Evolutionary conservation across 1,140 invertebrate species (phyloP), one percentile per base, ranked within the genome.

Genomic region (Ceratina japonica): DNA sequence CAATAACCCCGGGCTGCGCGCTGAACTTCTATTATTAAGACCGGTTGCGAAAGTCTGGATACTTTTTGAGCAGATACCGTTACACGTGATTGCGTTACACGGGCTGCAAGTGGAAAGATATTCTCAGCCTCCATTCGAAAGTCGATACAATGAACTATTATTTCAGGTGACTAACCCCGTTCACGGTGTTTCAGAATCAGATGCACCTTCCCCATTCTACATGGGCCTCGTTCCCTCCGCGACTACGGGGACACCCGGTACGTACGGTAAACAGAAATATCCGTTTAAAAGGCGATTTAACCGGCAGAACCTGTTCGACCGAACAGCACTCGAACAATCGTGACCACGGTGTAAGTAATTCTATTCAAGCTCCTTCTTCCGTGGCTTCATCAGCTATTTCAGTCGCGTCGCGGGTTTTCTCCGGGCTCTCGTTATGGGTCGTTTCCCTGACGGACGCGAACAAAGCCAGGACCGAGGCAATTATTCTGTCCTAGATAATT

Each of bases 401-500:
- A 61, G n/a, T 54, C 68, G 56, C 44, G 18, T 64, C 27, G 70
- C 70, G 5, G 31, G 22, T 20, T 49, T 81, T 22, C 15, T 22
- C 16, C n/a, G 10, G 37, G 37, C 37, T 44, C 44, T 68, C 59
- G 37, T 66, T 54, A 80, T 51, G 58, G 68, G 51, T 54, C 69
- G 69, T 78, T 72, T 24, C 49, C 24, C 49, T 24, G 54, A 63
- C 68, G 20, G 24, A 37, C 66, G 24, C 8, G 27, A n/a, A 74
- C 63, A 59, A 74, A 77, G 54, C 77, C 49, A 73, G 65, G 83
- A 75, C 24, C 65, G 18, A 61, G 66, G 24, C 74, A 72, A 84
- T 83, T 83, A 83, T 69, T 71, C 49, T 63, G 59, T 51, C 68
- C 54, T 80, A 22, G 66, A 69, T 52, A 52, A 84, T 84, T 80